These are phyloP conservation scores for Neopelma chrysocephalum DNA, from an alignment of 2,797 vertebrate species.

Conservation along the genomic window DNA sequence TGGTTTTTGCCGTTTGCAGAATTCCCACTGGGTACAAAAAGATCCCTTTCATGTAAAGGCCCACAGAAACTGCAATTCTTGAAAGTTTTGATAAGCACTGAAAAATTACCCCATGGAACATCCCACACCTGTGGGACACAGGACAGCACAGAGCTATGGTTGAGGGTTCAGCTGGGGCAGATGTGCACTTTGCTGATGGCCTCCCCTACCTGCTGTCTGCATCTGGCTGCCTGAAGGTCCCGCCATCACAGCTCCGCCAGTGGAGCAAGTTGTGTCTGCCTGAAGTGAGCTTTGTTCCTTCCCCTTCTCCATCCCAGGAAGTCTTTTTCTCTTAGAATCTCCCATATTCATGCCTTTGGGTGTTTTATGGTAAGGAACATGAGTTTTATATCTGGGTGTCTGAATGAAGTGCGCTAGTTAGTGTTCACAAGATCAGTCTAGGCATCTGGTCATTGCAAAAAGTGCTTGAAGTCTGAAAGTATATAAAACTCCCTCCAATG, in stretches of 20 bases:
- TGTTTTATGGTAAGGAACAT: background rate
- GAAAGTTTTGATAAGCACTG: background rate
- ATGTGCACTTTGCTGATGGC: accelerated
- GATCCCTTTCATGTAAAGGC: background rate
- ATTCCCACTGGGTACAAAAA: accelerated
- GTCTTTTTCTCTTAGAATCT: background rate
- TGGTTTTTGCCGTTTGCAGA: background rate
- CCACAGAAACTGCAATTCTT: background rate
- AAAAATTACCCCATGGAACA: background rate
- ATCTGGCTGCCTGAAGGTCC: background rate
- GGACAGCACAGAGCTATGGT: accelerated
- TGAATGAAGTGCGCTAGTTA: background rate
- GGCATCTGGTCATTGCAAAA: background rate
- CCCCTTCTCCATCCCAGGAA: background rate
- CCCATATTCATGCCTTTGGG: background rate
- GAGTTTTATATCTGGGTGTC: background rate
- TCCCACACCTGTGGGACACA: accelerated
- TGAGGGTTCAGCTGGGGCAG: background rate
- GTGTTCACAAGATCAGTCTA: background rate
- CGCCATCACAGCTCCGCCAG: accelerated
- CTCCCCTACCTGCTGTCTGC: background rate
- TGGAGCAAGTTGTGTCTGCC: background rate
- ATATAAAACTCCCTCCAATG: background rate
- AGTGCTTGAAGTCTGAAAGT: background rate
- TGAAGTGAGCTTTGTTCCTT: background rate